Percentiles rank a stretch among this genome's conserved stretches.
Conservation (phyloP, 2,113 vertebrate species). For the Ornithorhynchus anatinus region DNA sequence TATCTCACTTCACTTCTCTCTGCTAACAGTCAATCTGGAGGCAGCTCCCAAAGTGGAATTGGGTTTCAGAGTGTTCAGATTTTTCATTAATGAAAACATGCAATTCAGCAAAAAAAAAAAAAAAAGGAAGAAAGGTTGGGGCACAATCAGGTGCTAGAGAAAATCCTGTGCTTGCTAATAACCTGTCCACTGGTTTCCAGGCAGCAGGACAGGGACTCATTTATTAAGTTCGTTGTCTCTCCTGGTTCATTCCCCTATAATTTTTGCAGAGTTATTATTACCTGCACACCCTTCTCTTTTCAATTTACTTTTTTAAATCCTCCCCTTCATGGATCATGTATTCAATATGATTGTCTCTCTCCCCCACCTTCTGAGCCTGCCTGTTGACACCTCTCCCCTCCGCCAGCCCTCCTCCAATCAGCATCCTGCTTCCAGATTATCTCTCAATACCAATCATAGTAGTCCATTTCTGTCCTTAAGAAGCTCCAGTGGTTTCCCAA, state of each 20-base stretch:
- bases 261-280: conserved; percentile 41
- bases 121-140: neutral
- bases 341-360: neutral
- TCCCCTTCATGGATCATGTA: conserved; percentile 4
- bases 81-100: conserved; percentile 49
- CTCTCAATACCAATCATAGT: too few relatives aligned
- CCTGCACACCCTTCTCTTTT: conserved; percentile 15
- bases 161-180: conserved; percentile 49
- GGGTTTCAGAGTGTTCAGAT: conserved; percentile 25
- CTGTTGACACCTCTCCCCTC: too few relatives aligned
- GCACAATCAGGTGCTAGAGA: conserved; percentile 32
- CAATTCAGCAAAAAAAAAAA: conserved; percentile 26
- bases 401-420: too few relatives aligned
- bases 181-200: conserved; percentile 24
- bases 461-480: too few relatives aligned
- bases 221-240: neutral
- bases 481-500: too few relatives aligned
- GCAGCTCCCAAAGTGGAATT: conserved; percentile 5
- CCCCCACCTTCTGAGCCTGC: neutral
- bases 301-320: conserved; percentile 27
- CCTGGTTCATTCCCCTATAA: neutral
- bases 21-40: neutral
- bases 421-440: too few relatives aligned
- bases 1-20: neutral
- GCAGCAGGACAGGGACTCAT: neutral